A percentile compares a stretch with the other conserved stretches of the same genome.
These are phyloP conservation scores for Agrochola litura DNA, from an alignment of 2,888 invertebrate genomes.

Conservation along the genomic window DNA sequence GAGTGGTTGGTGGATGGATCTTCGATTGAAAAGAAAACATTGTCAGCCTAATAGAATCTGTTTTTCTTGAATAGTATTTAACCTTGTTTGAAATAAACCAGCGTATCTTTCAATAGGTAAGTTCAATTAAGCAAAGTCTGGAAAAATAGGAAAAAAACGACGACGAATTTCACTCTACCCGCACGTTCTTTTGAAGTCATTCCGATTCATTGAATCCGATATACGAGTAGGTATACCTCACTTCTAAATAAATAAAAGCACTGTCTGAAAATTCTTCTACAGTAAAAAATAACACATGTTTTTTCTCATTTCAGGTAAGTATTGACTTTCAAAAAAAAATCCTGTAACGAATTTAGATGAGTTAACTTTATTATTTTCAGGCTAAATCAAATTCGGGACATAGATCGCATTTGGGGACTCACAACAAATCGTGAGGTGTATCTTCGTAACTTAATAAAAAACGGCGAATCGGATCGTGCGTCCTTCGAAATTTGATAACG, in stretches of 20 bases:
- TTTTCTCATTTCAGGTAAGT: slow-evolving; percentile 63
- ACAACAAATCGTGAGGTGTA: slow-evolving; percentile 64
- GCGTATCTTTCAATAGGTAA: neutral
- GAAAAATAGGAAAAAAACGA: slow-evolving; percentile 8
- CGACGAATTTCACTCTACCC: slow-evolving; percentile 1
- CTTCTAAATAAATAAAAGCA: slow-evolving; percentile 23
- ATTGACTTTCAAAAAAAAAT: slow-evolving; percentile 49
- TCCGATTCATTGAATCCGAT: slow-evolving; percentile 39
- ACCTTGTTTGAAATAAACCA: neutral
- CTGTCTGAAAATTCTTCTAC: neutral
- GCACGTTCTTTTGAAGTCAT: slow-evolving; percentile 38
- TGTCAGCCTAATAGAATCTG: too few species aligned
- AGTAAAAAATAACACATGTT: slow-evolving; percentile 32
- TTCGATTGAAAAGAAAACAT: neutral
- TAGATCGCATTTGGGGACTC: slow-evolving; percentile 53
- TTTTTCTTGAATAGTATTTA: too few species aligned
- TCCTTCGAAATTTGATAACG: slow-evolving; percentile 64
- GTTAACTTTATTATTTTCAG: slow-evolving; percentile 61
- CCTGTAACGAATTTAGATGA: slow-evolving; percentile 60
- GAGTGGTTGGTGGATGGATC: neutral
- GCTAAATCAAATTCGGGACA: slow-evolving; percentile 54
- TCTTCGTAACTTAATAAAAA: slow-evolving; percentile 60
- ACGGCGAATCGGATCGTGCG: slow-evolving; percentile 52
- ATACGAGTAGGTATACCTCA: slow-evolving; percentile 20
- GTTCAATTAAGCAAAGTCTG: neutral